Conservation (phyloP, 2,113 vertebrate genomes). For the Larimichthys crocea region DNA sequence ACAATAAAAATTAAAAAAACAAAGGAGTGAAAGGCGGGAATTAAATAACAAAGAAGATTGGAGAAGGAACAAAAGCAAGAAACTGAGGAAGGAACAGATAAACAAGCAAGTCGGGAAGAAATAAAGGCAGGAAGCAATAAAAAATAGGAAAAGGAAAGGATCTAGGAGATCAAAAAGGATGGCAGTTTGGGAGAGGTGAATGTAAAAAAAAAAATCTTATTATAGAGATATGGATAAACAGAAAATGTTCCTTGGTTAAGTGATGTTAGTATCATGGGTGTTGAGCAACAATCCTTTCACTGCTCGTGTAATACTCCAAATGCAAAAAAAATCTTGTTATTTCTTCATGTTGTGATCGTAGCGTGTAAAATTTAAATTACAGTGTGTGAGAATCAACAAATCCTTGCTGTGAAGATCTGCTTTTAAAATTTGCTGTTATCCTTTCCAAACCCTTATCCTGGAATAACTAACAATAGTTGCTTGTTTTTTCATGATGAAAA, state of each 20-base stretch:
- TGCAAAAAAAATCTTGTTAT: background rate
- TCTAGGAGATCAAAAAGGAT: background rate
- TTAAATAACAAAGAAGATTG: background rate
- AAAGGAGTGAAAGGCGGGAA: background rate
- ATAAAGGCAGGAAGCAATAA: background rate
- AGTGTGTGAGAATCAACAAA: background rate
- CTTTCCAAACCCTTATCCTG: constrained; percentile 10
- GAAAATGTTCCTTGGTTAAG: background rate
- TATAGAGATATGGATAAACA: background rate
- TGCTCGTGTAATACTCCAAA: background rate
- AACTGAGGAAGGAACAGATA: background rate
- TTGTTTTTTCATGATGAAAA: constrained; percentile 42
- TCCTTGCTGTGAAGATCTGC: background rate
- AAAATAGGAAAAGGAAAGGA: background rate
- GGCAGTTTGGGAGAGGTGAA: background rate
- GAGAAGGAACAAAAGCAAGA: background rate
- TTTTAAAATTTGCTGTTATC: background rate
- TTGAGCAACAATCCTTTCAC: background rate
- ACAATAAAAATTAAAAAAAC: background rate
- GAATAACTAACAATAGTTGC: background rate
- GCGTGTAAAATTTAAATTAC: constrained; percentile 3
- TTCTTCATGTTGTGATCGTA: background rate
- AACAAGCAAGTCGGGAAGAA: background rate
- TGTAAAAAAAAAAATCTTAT: background rate
- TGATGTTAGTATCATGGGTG: background rate